These are phyloP conservation scores for Enteromius argenteus DNA, from an alignment of 2,797 vertebrate species.

Conservation along the genomic window DNA sequence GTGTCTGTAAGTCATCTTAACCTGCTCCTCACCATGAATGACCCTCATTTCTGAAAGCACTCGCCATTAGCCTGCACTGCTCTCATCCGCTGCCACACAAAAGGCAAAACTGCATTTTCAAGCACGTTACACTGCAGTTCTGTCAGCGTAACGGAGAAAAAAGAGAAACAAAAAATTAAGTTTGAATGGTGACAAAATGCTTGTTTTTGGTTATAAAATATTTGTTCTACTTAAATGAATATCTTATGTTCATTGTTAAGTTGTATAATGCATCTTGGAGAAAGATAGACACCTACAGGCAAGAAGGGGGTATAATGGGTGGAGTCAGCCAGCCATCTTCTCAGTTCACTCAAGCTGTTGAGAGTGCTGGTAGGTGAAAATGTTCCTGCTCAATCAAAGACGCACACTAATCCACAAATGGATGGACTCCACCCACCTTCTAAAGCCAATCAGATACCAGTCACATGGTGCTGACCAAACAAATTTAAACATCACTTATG, in stretches of 20 bases:
- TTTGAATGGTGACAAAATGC: not conserved
- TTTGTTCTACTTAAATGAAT: not conserved
- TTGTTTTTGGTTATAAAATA: not conserved
- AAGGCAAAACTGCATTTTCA: slow-evolving; percentile 26
- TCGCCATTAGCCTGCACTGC: not conserved
- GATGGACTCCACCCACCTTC: too few relatives aligned
- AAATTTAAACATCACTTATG: too few relatives aligned
- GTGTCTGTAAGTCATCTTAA: slow-evolving; percentile 73
- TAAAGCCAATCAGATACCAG: too few relatives aligned
- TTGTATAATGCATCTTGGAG: not conserved
- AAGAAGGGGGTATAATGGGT: not conserved
- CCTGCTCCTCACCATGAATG: slow-evolving; percentile 41
- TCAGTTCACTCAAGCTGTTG: not conserved
- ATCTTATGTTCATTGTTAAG: too few relatives aligned
- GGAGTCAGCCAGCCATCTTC: not conserved
- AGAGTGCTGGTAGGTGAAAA: not conserved
- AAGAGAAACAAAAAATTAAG: too few relatives aligned
- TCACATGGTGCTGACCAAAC: too few relatives aligned
- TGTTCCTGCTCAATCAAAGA: too few relatives aligned
- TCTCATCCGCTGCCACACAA: slow-evolving; percentile 2
- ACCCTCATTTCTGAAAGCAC: slow-evolving; percentile 44
- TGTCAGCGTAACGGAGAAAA: not conserved
- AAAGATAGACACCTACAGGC: not conserved
- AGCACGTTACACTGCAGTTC: slow-evolving; percentile 10
- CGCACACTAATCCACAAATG: too few relatives aligned